phyloP scores from a whole-genome alignment of 2,797 vertebrate species.

The Rhyacichthys aspro region DNA sequence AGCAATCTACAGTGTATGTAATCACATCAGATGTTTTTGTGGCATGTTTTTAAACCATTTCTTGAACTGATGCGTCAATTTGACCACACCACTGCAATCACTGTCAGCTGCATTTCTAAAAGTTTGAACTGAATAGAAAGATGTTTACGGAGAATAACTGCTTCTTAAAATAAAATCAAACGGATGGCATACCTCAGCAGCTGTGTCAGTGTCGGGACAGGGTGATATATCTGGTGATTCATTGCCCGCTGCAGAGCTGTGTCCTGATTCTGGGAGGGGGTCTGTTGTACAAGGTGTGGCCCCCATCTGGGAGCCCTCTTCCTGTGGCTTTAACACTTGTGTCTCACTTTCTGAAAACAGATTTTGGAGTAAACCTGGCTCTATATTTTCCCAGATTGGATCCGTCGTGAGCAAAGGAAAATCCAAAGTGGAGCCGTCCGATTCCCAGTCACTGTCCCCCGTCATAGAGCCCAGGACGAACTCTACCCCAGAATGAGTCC shows the following conservation, averaged over 20 bases:
- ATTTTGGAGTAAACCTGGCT: slow-evolving; percentile 75
- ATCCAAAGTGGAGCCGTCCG: slow-evolving; percentile 74
- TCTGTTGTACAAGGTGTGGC: slow-evolving; percentile 32
- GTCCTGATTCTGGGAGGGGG: slow-evolving; percentile 26
- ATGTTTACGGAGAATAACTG: slow-evolving; percentile 3
- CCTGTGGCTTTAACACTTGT: slow-evolving; percentile 27
- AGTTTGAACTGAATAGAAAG: background rate
- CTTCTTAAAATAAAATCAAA: slow-evolving; percentile 12
- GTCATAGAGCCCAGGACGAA: slow-evolving; percentile 81
- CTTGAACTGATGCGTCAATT: background rate
- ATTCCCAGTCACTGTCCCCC: slow-evolving; percentile 85
- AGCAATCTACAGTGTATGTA: background rate
- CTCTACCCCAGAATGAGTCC: slow-evolving; percentile 79
- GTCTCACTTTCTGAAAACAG: slow-evolving; percentile 72
- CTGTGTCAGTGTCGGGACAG: slow-evolving; percentile 28
- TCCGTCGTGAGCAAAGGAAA: slow-evolving; percentile 59
- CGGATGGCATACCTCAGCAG: slow-evolving; percentile 65
- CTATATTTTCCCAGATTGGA: slow-evolving; percentile 76
- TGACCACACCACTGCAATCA: background rate
- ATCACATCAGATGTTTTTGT: background rate
- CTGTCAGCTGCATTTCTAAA: slow-evolving; percentile 2
- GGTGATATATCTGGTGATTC: slow-evolving; percentile 31
- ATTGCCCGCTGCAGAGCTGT: slow-evolving; percentile 38
- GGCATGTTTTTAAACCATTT: background rate
- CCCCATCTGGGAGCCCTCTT: slow-evolving; percentile 12